A percentile compares a stretch with the other conserved stretches of the same genome.
Conservation (phyloP, 2,113 vertebrate genomes). For the Zapus hudsonius region DNA sequence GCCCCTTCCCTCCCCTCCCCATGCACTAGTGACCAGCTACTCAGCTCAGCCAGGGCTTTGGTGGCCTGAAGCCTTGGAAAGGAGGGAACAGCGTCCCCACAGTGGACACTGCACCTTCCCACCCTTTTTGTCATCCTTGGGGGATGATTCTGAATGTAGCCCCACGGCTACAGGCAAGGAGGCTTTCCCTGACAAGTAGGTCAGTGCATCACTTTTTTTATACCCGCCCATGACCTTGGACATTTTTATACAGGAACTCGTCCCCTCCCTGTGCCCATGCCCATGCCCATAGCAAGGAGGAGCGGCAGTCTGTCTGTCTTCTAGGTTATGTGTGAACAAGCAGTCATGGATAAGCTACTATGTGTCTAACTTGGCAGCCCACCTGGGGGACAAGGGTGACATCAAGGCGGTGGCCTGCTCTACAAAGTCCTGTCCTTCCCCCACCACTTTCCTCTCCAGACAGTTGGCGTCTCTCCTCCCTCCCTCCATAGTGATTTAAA, state of each 20-base stretch:
- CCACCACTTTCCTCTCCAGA: not conserved
- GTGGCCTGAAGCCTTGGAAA: not conserved
- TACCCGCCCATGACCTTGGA: not conserved
- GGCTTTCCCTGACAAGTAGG: no score
- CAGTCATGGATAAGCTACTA: not conserved
- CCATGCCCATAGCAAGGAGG: fast-evolving
- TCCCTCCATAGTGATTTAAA: fast-evolving
- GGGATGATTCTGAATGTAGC: not conserved
- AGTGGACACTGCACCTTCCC: not conserved
- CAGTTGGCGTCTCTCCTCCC: not conserved
- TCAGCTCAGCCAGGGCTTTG: not conserved
- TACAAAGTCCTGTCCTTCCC: fast-evolving
- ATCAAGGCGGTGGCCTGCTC: not conserved
- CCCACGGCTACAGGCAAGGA: not conserved
- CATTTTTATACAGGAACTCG: not conserved
- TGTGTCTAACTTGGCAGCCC: not conserved
- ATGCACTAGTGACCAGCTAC: not conserved
- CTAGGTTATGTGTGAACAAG: not conserved
- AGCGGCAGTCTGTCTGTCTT: not conserved
- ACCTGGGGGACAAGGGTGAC: not conserved
- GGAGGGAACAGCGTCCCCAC: not conserved
- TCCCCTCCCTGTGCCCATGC: not conserved
- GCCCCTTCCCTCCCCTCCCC: no score
- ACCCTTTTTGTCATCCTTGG: not conserved
- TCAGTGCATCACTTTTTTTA: not conserved